Evolutionary conservation across 2,797 vertebrate genomes (phyloP).

Genomic region (Scolopax bukidnonensis): DNA sequence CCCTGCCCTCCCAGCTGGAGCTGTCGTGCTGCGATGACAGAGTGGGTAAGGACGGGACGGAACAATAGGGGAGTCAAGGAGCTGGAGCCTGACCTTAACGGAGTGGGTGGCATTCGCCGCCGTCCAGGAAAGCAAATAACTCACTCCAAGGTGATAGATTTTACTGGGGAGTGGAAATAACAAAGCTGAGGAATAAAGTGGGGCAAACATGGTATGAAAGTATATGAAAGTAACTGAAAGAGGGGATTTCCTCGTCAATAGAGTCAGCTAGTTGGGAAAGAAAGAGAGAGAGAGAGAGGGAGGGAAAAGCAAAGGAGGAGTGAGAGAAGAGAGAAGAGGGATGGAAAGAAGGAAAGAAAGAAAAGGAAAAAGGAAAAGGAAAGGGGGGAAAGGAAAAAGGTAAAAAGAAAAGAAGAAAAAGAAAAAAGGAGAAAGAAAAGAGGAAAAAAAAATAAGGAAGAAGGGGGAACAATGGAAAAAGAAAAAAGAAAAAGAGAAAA

Average conservation of each 20-base stretch:
- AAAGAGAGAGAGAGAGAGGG: neutral
- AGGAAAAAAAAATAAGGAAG: neutral
- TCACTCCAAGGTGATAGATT: conserved; percentile 73
- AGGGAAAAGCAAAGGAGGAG: neutral
- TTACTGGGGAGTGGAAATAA: conserved; percentile 71
- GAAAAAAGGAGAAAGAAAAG: neutral
- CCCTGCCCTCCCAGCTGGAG: conserved; percentile 74
- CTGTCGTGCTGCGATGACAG: conserved; percentile 67
- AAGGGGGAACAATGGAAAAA: no score
- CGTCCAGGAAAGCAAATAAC: conserved; percentile 73
- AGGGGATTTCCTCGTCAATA: conserved; percentile 58
- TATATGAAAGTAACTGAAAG: conserved; percentile 42
- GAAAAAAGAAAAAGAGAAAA: accelerated
- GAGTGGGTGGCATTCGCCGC: conserved; percentile 76
- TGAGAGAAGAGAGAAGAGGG: neutral
- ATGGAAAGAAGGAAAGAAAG: no score
- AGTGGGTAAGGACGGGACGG: conserved; percentile 65
- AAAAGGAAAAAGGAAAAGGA: accelerated
- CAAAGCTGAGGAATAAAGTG: conserved; percentile 63
- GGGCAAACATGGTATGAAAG: conserved; percentile 59
- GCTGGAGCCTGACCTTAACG: conserved; percentile 69
- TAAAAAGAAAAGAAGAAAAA: accelerated
- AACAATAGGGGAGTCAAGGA: conserved; percentile 75
- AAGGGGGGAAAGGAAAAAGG: accelerated
- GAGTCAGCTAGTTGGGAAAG: neutral